A percentile compares a stretch with the other conserved stretches of the same genome.
phyloP scores from a whole-genome alignment of 2,888 invertebrate species.

The Eupithecia pulchellata region DNA sequence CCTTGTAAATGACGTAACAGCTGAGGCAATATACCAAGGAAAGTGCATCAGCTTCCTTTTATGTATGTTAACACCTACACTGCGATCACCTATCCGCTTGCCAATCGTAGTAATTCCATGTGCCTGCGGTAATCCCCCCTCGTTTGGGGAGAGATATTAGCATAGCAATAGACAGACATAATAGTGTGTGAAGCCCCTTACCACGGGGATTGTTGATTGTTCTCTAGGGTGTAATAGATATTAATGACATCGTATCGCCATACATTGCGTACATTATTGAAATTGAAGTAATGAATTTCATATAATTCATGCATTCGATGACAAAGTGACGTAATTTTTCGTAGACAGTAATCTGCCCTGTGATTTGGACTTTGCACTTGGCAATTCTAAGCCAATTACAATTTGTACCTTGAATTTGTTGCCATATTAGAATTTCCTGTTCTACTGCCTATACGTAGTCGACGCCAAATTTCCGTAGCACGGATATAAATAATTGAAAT shows the following conservation, averaged over 20 bases:
- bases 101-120: not conserved
- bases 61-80: not conserved
- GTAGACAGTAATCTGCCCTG: too few species aligned
- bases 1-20: not conserved
- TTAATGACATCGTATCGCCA: too few species aligned
- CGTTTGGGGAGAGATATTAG: not conserved
- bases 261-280: too few species aligned
- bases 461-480: not conserved
- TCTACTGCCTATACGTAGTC: not conserved
- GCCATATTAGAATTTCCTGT: constrained; percentile 5
- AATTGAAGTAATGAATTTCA: too few species aligned
- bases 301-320: too few species aligned
- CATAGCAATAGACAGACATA: too few species aligned
- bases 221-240: too few species aligned
- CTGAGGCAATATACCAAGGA: not conserved
- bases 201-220: too few species aligned
- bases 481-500: constrained; percentile 16
- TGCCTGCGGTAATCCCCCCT: too few species aligned
- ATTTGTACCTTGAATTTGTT: constrained; percentile 2
- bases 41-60: not conserved
- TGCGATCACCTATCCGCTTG: not conserved
- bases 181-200: too few species aligned
- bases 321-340: too few species aligned
- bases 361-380: not conserved
- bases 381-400: not conserved